These are phyloP conservation scores for Rhogogaster chlorosoma DNA, from an alignment of 2,888 invertebrate genomes.

Conservation along the genomic window DNA sequence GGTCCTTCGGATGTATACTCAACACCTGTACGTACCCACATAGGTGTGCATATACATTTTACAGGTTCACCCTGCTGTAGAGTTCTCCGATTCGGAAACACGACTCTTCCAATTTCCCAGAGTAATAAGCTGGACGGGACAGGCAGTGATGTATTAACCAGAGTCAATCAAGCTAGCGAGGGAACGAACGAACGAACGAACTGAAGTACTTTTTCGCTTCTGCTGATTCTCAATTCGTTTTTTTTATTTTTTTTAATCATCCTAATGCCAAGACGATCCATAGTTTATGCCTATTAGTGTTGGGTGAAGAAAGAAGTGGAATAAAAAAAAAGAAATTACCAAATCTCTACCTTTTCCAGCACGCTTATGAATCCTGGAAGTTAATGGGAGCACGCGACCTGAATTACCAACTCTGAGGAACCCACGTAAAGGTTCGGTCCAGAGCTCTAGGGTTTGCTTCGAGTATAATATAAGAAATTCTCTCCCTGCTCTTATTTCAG, in stretches of 20 bases:
- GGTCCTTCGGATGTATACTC: background rate
- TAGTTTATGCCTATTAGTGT: background rate
- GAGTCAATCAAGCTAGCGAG: constrained; percentile 26
- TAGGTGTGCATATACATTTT: background rate
- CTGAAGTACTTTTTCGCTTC: constrained; percentile 16
- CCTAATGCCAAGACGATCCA: background rate
- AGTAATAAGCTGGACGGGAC: constrained; percentile 41
- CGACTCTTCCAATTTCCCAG: constrained; percentile 27
- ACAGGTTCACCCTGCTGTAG: background rate
- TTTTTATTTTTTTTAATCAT: constrained; percentile 18
- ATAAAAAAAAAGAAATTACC: background rate
- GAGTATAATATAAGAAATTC: constrained; percentile 31
- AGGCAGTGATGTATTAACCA: constrained; percentile 37
- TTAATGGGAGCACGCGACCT: constrained; percentile 30
- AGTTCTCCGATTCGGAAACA: constrained; percentile 29
- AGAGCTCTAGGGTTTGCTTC: background rate
- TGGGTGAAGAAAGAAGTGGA: background rate
- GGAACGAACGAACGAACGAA: background rate
- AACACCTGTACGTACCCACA: background rate
- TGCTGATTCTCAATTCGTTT: background rate
- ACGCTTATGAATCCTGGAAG: constrained; percentile 25
- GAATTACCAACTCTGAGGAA: background rate
- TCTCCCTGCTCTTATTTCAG: constrained; percentile 27
- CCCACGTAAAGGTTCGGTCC: background rate
- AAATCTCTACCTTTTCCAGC: constrained; percentile 15